These are phyloP conservation scores for Heteromormyrus szaboi DNA, from an alignment of 2,797 vertebrate genomes.

Conservation along the genomic window DNA sequence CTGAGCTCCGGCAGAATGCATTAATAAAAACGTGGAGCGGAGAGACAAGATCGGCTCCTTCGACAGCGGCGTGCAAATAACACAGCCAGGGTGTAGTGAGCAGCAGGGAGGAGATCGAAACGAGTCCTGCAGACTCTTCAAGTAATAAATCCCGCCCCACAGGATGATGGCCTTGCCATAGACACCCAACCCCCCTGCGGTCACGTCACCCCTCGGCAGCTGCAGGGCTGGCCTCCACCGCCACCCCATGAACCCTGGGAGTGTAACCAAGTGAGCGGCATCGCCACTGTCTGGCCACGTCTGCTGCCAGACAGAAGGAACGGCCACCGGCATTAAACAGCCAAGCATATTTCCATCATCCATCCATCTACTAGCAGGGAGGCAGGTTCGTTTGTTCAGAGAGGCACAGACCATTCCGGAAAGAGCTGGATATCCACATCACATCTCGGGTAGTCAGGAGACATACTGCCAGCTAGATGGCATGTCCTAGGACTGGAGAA, in stretches of 20 bases:
- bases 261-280: neutral
- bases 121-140: neutral
- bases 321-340: neutral
- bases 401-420: neutral
- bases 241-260: neutral
- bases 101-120: neutral
- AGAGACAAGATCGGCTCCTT: neutral
- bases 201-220: neutral
- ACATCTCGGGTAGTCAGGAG: neutral
- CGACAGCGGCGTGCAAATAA: neutral
- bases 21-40: neutral
- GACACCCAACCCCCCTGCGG: neutral
- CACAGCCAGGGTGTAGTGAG: neutral
- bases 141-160: neutral
- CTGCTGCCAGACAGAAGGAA: neutral
- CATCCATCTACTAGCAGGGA: neutral
- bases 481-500: neutral
- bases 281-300: neutral
- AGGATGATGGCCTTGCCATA: neutral
- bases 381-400: neutral
- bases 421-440: neutral
- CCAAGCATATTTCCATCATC: neutral
- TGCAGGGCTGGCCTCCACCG: neutral
- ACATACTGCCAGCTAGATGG: neutral
- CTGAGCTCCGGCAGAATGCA: neutral